These are phyloP conservation scores for Peucedramus taeniatus DNA, from an alignment of 2,113 vertebrate species.

Conservation along the genomic window DNA sequence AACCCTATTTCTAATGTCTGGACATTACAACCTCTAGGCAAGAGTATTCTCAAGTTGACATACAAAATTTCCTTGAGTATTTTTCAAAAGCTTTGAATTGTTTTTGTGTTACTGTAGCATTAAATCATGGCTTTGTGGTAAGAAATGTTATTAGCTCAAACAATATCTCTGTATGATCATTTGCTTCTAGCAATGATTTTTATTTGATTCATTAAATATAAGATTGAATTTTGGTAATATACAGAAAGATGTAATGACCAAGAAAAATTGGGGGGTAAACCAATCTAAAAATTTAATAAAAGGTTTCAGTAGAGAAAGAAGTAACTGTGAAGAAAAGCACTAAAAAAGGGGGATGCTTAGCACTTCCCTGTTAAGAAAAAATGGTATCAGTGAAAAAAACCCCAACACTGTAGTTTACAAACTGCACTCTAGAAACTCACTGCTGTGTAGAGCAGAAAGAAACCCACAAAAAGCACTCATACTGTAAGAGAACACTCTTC, in stretches of 20 bases:
- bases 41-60: background rate
- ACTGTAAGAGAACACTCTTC: background rate
- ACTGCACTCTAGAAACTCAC: background rate
- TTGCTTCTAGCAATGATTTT: background rate
- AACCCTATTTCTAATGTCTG: background rate
- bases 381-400: rapidly evolving
- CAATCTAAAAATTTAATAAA: background rate
- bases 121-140: background rate
- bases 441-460: background rate
- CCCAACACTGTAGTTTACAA: background rate
- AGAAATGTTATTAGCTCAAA: background rate
- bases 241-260: background rate
- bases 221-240: background rate
- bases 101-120: background rate
- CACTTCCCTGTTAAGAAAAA: background rate
- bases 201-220: background rate
- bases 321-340: background rate
- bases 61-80: background rate
- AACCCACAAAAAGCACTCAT: background rate
- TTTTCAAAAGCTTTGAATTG: background rate
- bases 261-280: background rate
- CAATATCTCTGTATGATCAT: background rate
- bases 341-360: background rate
- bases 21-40: background rate
- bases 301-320: background rate